Percentiles rank a stretch among this genome's conserved stretches.
Conservation (phyloP, 2,888 invertebrate species). For the Portevinia maculata region DNA sequence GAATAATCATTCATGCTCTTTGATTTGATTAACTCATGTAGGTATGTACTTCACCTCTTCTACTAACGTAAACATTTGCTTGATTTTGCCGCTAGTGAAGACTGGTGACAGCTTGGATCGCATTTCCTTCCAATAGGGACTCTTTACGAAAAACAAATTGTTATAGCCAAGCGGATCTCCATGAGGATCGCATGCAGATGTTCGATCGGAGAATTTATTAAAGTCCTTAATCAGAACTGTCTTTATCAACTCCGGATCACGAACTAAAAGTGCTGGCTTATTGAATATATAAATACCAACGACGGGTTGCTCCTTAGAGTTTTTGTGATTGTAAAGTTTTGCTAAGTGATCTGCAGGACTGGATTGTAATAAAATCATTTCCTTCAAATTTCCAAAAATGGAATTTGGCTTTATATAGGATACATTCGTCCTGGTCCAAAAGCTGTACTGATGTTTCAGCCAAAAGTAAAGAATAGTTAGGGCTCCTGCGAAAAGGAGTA, state of each 20-base stretch:
- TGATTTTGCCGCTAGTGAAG: slow-evolving; percentile 82
- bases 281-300: slow-evolving; percentile 81
- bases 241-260: slow-evolving; percentile 83
- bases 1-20: no score
- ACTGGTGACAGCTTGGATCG: slow-evolving; percentile 82
- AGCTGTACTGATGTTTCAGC: slow-evolving; percentile 80
- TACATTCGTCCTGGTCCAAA: slow-evolving; percentile 81
- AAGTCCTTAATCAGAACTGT: slow-evolving; percentile 83
- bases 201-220: slow-evolving; percentile 81
- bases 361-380: slow-evolving; percentile 76
- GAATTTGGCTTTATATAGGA: slow-evolving; percentile 80
- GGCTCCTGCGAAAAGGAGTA: slow-evolving; percentile 59
- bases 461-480: slow-evolving; percentile 69
- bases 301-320: slow-evolving; percentile 74
- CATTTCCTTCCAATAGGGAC: slow-evolving; percentile 82
- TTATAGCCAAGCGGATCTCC: slow-evolving; percentile 81
- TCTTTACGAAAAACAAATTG: slow-evolving; percentile 82
- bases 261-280: slow-evolving; percentile 81
- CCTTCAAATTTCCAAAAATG: slow-evolving; percentile 82
- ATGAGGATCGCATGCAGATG: slow-evolving; percentile 76
- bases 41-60: slow-evolving; percentile 75
- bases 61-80: slow-evolving; percentile 80
- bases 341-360: not conserved
- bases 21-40: not conserved
- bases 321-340: not conserved